Percentiles rank a stretch among this genome's conserved stretches.
Conservation (phyloP, 2,113 vertebrate species). For the Bettongia penicillata region DNA sequence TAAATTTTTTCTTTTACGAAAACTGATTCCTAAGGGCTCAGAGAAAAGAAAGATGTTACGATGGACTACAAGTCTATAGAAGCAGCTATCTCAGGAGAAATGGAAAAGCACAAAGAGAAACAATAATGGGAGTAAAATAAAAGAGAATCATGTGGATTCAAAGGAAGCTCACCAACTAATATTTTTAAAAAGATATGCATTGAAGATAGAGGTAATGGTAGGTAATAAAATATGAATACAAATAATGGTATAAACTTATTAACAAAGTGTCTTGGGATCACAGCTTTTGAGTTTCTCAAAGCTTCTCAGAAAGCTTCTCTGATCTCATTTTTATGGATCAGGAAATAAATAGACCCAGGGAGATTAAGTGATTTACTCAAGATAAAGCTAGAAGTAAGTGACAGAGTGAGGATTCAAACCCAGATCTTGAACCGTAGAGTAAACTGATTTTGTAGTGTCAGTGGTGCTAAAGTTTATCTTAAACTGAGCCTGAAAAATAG, state of each 20-base stretch:
- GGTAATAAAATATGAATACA: background rate
- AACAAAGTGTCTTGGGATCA: background rate
- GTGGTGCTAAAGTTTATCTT: background rate
- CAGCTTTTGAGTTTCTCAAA: background rate
- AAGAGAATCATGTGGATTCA: background rate
- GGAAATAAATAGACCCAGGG: background rate
- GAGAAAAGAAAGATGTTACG: background rate
- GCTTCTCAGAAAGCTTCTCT: background rate
- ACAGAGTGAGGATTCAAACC: background rate
- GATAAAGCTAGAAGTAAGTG: background rate
- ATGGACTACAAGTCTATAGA: background rate
- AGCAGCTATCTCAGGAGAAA: background rate
- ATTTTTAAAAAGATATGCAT: background rate
- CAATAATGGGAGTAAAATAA: background rate
- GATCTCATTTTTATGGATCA: background rate
- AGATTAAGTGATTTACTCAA: background rate
- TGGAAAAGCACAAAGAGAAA: background rate
- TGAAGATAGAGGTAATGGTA: background rate
- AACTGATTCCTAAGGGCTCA: background rate
- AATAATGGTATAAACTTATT: background rate
- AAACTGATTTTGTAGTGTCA: background rate
- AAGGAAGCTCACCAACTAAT: background rate
- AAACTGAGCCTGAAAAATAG: background rate
- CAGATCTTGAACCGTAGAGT: background rate
- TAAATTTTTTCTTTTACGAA: background rate